These are phyloP conservation scores for Myotis planiceps DNA, from an alignment of 2,797 vertebrate genomes.

Conservation along the genomic window DNA sequence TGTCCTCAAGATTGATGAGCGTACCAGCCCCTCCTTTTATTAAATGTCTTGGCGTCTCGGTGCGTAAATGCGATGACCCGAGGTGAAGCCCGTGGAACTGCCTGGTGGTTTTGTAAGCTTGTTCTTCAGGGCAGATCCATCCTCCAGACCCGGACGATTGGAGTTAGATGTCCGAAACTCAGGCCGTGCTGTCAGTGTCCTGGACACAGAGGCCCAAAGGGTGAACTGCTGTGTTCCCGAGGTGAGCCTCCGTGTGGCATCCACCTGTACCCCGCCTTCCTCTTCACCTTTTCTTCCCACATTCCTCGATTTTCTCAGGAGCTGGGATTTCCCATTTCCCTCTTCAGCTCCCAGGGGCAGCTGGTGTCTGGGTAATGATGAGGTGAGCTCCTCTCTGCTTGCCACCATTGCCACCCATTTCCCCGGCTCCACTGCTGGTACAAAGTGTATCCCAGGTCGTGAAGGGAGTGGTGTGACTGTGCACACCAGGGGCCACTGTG, in stretches of 20 bases:
- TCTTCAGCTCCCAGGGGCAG: not conserved
- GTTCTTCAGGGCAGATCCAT: not conserved
- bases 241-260: not conserved
- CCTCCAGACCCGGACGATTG: not conserved
- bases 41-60: not conserved
- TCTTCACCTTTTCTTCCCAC: not conserved
- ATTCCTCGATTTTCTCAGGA: not conserved
- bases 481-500: not conserved
- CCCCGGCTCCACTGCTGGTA: not conserved
- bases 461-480: accelerated
- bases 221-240: not conserved
- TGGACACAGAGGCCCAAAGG: not conserved
- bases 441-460: not conserved
- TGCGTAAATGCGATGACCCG: not conserved
- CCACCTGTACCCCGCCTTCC: not conserved
- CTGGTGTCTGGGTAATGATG: not conserved
- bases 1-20: not conserved
- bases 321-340: not conserved
- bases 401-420: not conserved
- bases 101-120: not conserved
- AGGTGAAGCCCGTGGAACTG: not conserved
- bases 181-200: not conserved
- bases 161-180: not conserved
- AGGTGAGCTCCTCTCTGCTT: not conserved
- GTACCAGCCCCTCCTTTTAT: not conserved